Base-by-base conservation (phyloP, 2,888 invertebrate genomes). In the Watsonalla binaria region DNA sequence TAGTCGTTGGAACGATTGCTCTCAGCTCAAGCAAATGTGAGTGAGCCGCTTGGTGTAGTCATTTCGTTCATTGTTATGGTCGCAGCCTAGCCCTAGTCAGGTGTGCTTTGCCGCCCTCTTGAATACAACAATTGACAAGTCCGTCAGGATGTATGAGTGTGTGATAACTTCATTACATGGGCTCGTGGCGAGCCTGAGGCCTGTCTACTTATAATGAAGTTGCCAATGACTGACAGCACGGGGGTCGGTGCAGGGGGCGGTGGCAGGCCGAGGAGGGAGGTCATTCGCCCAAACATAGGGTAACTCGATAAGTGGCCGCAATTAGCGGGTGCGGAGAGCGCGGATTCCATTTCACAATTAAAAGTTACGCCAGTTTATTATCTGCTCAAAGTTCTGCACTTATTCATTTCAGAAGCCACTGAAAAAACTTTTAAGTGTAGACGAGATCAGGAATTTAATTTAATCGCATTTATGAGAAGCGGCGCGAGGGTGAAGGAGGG, bases 351-450 rank as follows among this genome's bases (percentile, higher is more conserved):
- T 69, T 62, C 68, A 74, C 70, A 72, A 74, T 76, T 72, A 74
- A 73, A 76, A 74, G 65, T 68, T 71, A 60, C 56, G 63, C 65
- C 59, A 65, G 66, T 72, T 74, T 68, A 72, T 75, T 73, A 75
- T 73, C 72, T 64, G n/a, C 48, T 35, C 13, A 60, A 68, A 71
- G 63, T 72, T 68, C 24, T 57, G 60, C 66, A 67, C 68, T 69
- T 70, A 70, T 60, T 73, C 71, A 71, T 70, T 62, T 60, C 60
- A 54, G 62, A 54, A 63, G 56, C 60, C 57, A 59, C 65, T 58
- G 62, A 67, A 66, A 64, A 62, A 70, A 53, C 57, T 60, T 63
- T 60, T 60, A 60, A 68, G 60, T 63, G 65, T 55, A 61, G 61
- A 60, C 59, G 59, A 60, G 54, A 59, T 61, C 61, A 51, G 56